phyloP scores from a whole-genome alignment of 2,113 vertebrate species.

The Damaliscus lunatus region DNA sequence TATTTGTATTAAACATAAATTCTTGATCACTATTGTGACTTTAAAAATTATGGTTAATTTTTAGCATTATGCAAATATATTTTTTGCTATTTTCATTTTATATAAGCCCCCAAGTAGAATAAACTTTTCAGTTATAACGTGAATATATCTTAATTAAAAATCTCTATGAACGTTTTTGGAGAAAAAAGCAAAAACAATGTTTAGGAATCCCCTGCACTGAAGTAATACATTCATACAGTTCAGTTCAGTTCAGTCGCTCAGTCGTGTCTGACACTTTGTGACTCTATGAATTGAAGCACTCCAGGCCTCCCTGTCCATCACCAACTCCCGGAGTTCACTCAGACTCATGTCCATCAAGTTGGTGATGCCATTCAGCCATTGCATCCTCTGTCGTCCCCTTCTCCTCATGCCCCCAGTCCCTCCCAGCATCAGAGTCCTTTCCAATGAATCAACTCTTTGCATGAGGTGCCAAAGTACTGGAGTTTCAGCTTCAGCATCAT shows the following conservation, averaged over 20 bases:
- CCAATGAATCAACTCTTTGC: no score
- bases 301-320: no score
- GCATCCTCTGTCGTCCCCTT: no score
- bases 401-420: no score
- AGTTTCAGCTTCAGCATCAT: no score
- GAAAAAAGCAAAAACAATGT: not conserved
- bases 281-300: fast-evolving
- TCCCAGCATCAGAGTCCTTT: no score
- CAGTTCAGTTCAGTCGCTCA: no score
- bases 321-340: no score
- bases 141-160: not conserved
- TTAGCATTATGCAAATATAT: not conserved
- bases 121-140: not conserved
- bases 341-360: fast-evolving
- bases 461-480: no score
- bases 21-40: not conserved
- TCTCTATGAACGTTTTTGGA: not conserved
- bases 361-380: no score
- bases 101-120: not conserved
- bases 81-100: not conserved
- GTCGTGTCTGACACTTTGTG: fast-evolving
- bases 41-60: not conserved
- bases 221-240: not conserved
- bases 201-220: not conserved
- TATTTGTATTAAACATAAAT: not conserved